Evolutionary conservation across 2,797 vertebrate species (phyloP).

Genomic region (Enteromius viviparus): DNA sequence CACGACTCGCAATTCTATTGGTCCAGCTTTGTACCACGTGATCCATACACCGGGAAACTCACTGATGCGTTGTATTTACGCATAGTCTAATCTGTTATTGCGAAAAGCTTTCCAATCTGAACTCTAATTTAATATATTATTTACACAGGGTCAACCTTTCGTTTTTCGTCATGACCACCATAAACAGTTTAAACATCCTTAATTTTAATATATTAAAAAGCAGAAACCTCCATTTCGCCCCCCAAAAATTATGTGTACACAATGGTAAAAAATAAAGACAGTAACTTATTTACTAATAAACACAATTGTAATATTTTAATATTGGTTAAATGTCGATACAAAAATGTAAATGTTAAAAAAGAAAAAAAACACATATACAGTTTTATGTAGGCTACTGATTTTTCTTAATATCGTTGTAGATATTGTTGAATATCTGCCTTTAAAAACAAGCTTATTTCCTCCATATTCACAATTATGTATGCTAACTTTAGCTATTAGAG

Average conservation of each 20-base stretch:
- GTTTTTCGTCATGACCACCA: not conserved
- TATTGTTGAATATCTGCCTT: not conserved
- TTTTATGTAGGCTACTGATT: not conserved
- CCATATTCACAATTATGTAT: not conserved
- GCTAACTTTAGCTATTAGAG: not conserved
- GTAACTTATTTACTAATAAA: not conserved
- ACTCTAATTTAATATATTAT: not conserved
- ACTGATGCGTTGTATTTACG: slow-evolving; percentile 24
- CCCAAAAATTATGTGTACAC: not conserved
- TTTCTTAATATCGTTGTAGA: not conserved
- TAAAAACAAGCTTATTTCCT: not conserved
- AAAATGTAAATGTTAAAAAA: not conserved
- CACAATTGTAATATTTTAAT: not conserved
- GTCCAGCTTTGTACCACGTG: slow-evolving; percentile 47
- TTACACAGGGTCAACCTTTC: not conserved
- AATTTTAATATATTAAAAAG: not conserved
- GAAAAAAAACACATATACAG: not conserved
- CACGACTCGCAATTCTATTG: slow-evolving; percentile 60
- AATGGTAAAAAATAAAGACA: not conserved
- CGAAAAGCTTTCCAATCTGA: not conserved
- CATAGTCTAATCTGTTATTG: not conserved
- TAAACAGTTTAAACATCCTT: not conserved
- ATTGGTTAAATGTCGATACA: not conserved
- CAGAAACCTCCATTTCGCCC: not conserved
- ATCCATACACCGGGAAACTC: not conserved